Evolutionary conservation across 2,113 vertebrate genomes (phyloP).

Genomic region (Seriola aureovittata): DNA sequence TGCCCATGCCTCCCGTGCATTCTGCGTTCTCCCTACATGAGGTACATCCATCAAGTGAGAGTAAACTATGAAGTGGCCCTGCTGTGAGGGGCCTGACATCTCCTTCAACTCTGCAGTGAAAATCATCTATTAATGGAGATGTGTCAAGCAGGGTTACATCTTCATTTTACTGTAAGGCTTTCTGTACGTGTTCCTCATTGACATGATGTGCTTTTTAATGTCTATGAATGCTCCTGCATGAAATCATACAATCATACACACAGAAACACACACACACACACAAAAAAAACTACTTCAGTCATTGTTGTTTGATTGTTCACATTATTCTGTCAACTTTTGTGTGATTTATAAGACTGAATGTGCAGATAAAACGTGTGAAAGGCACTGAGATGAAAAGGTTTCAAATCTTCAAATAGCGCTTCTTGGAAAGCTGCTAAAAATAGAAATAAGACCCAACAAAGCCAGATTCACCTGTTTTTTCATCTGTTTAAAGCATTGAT

Average conservation of each 20-base stretch:
- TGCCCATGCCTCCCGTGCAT: background rate
- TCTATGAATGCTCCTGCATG: background rate
- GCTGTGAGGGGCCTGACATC: slow-evolving; percentile 41
- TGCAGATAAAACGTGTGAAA: slow-evolving; percentile 6
- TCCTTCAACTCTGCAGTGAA: slow-evolving; percentile 43
- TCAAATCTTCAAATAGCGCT: background rate
- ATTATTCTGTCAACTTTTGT: background rate
- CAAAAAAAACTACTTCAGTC: background rate
- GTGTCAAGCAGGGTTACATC: slow-evolving; percentile 33
- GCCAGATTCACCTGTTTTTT: slow-evolving; percentile 15
- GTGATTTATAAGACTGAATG: background rate
- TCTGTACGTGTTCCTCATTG: slow-evolving; percentile 21
- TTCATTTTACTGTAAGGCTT: slow-evolving; percentile 32
- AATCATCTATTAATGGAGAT: slow-evolving; percentile 54
- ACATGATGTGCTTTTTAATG: slow-evolving; percentile 13
- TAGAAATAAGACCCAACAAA: background rate
- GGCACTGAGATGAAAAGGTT: slow-evolving; percentile 1
- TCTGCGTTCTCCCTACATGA: background rate
- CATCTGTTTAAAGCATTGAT: slow-evolving; percentile 30
- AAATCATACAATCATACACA: background rate
- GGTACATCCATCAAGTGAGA: slow-evolving; percentile 32
- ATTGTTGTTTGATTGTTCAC: background rate
- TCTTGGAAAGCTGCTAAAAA: slow-evolving; percentile 16
- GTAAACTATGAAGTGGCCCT: slow-evolving; percentile 30
- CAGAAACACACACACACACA: background rate